Evolutionary conservation across 1,140 invertebrate genomes (phyloP).

Genomic region (Hyles vespertilio): DNA sequence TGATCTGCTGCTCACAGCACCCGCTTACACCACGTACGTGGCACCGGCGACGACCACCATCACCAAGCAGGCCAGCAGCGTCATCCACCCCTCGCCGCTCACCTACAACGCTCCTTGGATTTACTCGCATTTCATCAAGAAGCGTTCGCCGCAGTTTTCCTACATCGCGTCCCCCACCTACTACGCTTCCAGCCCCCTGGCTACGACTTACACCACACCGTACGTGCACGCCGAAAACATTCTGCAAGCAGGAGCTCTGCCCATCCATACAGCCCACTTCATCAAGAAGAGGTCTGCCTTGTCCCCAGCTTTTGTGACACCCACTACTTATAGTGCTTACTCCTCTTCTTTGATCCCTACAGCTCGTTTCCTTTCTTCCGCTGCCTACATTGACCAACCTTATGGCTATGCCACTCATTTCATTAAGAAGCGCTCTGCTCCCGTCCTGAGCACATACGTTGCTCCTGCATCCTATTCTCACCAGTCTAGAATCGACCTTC

Average conservation of each 20-base stretch:
- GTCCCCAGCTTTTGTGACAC: conserved; percentile 27
- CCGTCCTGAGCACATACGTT: conserved; percentile 26
- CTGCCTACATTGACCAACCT: conserved; percentile 24
- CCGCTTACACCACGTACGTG: conserved; percentile 52
- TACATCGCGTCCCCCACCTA: conserved; percentile 21
- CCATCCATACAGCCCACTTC: conserved; percentile 33
- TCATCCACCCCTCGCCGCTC: conserved; percentile 56
- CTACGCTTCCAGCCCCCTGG: conserved; percentile 10
- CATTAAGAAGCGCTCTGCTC: conserved; percentile 60
- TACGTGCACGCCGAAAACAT: conserved; percentile 30
- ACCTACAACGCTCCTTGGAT: conserved; percentile 33
- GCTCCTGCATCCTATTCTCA: conserved; percentile 44
- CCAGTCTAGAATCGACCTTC: conserved; percentile 44
- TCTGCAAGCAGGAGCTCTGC: conserved; percentile 34
- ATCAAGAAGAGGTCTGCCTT: conserved; percentile 33
- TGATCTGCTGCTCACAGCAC: conserved; percentile 26
- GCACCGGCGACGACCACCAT: conserved; percentile 52
- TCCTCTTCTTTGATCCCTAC: conserved; percentile 20
- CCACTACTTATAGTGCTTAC: conserved; percentile 32
- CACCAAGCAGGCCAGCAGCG: conserved; percentile 56
- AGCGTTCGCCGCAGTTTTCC: conserved; percentile 35
- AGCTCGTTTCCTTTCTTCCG: conserved; percentile 23
- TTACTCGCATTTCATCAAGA: conserved; percentile 55
- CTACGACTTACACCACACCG: conserved; percentile 38
- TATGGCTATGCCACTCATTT: conserved; percentile 39